A percentile compares a stretch with the other conserved stretches of the same genome.
Conservation (phyloP, 1,140 invertebrate species). For the Carposina sasakii region DNA sequence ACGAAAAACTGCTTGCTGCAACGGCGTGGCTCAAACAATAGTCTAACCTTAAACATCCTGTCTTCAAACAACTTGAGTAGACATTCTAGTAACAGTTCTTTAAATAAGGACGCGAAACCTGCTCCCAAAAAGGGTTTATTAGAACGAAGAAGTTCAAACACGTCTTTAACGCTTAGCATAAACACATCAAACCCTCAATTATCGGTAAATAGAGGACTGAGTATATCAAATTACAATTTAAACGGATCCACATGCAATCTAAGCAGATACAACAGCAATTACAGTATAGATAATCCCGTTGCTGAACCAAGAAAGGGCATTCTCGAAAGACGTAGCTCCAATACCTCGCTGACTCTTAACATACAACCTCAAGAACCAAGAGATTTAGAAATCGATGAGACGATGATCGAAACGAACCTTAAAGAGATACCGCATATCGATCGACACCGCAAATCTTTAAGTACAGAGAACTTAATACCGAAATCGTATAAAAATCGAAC, state of each 20-base stretch:
- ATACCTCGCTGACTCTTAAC: slow-evolving; percentile 64
- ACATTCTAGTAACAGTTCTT: slow-evolving; percentile 72
- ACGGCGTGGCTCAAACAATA: slow-evolving; percentile 91
- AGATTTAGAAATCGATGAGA: slow-evolving; percentile 65
- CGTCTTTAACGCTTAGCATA: slow-evolving; percentile 84
- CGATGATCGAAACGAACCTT: slow-evolving; percentile 43
- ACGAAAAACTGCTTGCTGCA: slow-evolving; percentile 82
- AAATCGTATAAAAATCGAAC: slow-evolving; percentile 63
- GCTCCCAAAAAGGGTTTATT: slow-evolving; percentile 77
- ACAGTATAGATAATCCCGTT: slow-evolving; percentile 54
- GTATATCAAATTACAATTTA: slow-evolving; percentile 68
- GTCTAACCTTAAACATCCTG: slow-evolving; percentile 79
- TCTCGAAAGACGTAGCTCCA: slow-evolving; percentile 63
- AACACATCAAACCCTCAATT: slow-evolving; percentile 66
- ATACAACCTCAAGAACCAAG: slow-evolving; percentile 61
- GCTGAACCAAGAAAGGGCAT: slow-evolving; percentile 58
- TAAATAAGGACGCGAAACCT: slow-evolving; percentile 61
- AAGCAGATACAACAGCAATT: slow-evolving; percentile 67
- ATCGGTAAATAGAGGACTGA: slow-evolving; percentile 66
- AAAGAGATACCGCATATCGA: slow-evolving; percentile 56
- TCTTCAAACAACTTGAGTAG: slow-evolving; percentile 69
- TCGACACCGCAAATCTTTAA: slow-evolving; percentile 72
- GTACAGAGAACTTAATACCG: slow-evolving; percentile 73
- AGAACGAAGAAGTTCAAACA: slow-evolving; percentile 88
- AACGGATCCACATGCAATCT: slow-evolving; percentile 64